These are phyloP conservation scores for Phyllotis vaccarum DNA, from an alignment of 2,797 vertebrate species.

Conservation along the genomic window DNA sequence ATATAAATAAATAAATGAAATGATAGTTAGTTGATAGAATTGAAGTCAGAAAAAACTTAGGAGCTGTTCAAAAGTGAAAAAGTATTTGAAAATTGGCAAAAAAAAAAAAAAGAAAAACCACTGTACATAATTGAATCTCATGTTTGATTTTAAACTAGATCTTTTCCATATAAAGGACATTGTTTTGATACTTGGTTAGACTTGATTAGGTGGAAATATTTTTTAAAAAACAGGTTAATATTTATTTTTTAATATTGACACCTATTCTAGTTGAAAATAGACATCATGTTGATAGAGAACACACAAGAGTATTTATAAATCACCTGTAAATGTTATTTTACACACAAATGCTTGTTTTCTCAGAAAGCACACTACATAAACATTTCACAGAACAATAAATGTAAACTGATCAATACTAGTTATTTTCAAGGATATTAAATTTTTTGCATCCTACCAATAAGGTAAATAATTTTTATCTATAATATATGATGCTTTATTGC, in stretches of 20 bases:
- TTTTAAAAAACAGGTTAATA: not conserved
- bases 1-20: not conserved
- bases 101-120: not conserved
- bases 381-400: not conserved
- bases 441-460: not conserved
- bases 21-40: not conserved
- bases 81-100: not conserved
- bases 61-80: slow-evolving; percentile 8
- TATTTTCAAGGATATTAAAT: not conserved
- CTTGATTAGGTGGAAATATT: not conserved
- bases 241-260: slow-evolving; percentile 9
- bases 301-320: not conserved
- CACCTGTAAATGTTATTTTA: slow-evolving; percentile 38
- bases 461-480: not conserved
- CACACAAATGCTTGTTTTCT: not conserved
- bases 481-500: not conserved
- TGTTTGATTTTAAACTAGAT: not conserved
- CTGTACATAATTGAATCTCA: not conserved
- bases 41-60: not conserved
- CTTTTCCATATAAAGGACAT: not conserved
- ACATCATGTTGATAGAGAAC: not conserved
- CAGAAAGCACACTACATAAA: slow-evolving; percentile 18
- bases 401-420: not conserved
- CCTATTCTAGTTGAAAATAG: slow-evolving; percentile 9
- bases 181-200: not conserved